Base-by-base conservation (phyloP, 2,113 vertebrate genomes). In the Clarias macrocephalus region DNA sequence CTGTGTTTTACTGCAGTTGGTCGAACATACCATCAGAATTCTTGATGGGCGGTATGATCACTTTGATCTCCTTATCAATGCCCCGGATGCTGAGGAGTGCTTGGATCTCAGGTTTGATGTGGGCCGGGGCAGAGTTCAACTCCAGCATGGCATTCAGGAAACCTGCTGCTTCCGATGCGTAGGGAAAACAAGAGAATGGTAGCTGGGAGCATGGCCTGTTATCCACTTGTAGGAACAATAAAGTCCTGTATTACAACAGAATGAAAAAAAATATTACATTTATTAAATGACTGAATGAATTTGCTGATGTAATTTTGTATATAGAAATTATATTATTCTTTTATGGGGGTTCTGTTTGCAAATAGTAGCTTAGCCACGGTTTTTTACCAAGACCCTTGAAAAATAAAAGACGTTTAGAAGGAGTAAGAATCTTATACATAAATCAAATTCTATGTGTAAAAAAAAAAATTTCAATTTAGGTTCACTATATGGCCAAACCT, bases 181-280 rank as follows among this genome's bases (percentile, higher is more conserved):
- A 93, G 0, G 88, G 94, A 91, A 93, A 96, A 91, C 93, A 95
- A 91, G 91, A 92, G 84, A 89, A 85, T n/a, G 90, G 89, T 37
- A 88, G 79, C 68, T 30, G 84, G 62, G 48, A 92, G 88, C 96
- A 97, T 4, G 86, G 94, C 88, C 94, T 94, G 90, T 95, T 91
- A 87, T 97, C 96, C 90, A 97, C 92, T 84, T 96, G 95, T 89
- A 98, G 95, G 87, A 96, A 96, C 83, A 97, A 90, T 87, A 97
- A 94, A 63, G 95, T 96, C 83, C 97, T 98, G 89, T 16, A 12
- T 57, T 54, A 85, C 33, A 91, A 18, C 16, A 13, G 63, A 8
- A 33, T 37, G 25, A 68, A 66, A 0, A 0, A 13, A 8, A 42
- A 5, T 13, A 54, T 52, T 33, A 42, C 54, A 77, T 13, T 79